Conservation (phyloP, 2,888 invertebrate species). For the Eledona agricola region DNA sequence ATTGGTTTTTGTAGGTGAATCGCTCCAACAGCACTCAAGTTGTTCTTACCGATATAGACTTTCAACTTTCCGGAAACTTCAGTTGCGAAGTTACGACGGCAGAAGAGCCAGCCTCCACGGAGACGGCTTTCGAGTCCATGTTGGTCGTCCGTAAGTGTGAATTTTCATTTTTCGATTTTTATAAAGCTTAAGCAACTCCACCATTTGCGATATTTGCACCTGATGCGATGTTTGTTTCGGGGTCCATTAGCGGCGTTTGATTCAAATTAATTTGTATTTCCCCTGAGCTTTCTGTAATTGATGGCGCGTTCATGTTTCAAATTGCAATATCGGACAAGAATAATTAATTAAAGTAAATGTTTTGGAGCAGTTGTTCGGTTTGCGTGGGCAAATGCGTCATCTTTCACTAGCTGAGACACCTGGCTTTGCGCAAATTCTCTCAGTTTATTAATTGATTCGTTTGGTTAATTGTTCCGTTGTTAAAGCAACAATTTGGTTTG, state of each 20-base stretch:
- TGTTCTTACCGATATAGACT: conserved; percentile 73
- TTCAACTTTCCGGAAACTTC: conserved; percentile 78
- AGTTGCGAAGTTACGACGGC: conserved; percentile 83
- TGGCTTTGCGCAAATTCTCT: no score
- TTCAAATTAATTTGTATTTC: no score
- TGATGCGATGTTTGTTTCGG: no score
- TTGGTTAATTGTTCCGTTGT: no score
- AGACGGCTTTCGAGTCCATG: conserved; percentile 71
- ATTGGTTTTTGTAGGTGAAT: conserved; percentile 72
- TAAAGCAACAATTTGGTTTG: conserved; percentile 16
- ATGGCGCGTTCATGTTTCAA: conserved; percentile 4
- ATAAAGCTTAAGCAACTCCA: background rate
- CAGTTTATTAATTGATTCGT: no score
- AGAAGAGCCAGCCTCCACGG: conserved; percentile 72
- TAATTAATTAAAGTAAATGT: conserved; percentile 16
- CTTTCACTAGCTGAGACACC: conserved; percentile 5
- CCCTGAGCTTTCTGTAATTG: conserved; percentile 3
- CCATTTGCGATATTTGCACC: no score
- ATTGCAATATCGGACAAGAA: conserved; percentile 8
- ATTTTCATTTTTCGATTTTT: background rate
- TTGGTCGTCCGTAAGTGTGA: conserved; percentile 81
- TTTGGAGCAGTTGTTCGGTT: no score
- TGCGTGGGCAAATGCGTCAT: conserved; percentile 13
- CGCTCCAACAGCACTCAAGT: conserved; percentile 80
- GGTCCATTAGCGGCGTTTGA: no score